Base-by-base conservation (phyloP, 2,888 invertebrate species). In the Pristionchus exspectatus region DNA sequence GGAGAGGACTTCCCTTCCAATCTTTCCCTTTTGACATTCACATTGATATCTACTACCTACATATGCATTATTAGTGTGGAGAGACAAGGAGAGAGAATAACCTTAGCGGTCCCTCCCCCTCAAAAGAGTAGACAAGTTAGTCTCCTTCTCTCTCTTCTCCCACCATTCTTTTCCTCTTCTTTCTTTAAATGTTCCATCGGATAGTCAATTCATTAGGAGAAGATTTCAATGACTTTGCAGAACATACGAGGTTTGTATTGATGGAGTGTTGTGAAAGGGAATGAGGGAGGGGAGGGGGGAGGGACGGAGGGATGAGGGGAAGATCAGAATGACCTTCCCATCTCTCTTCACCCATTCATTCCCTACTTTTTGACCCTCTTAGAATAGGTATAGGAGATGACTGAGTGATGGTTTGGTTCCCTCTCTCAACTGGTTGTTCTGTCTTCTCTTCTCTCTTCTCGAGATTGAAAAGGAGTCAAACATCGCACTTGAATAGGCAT, bases 211-310 rank as follows among this genome's bases (percentile, higher is more conserved):
- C 54, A 33, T 50, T 93, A 30, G 91, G 90, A 63, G 89, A 90
- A 81, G 93, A 92, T 63, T 89, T 93, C 87, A 88, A 91, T 30
- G 94, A 94, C 56, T 93, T 94, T 87, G 93, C 93, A 14, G 93
- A 93, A 88, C 93, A 94, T 86, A 94, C 94, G 38, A 93, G 93
- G 93, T 92, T 59, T 38, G 44, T 50, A 16, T 83, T 24, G 38
- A 33, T 21, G 38, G 59, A 54, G 27, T 44, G 10, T 44, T 44
- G n/a, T n/a, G 27, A 24, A 30, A 56, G 74, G 2, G n/a, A 30
- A 24, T 38, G 54, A 9, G 16, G 30, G 27, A 14, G 5, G 24
- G 59, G 18, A 59, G 18, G 59, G 59, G 14, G 59, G 44, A 38
- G 38, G 38, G 38, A 38, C 2, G 38, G 38, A 38, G 38, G 38